Evolutionary conservation across 1,140 invertebrate species (phyloP).

Genomic region (Drosophila kanapiae): DNA sequence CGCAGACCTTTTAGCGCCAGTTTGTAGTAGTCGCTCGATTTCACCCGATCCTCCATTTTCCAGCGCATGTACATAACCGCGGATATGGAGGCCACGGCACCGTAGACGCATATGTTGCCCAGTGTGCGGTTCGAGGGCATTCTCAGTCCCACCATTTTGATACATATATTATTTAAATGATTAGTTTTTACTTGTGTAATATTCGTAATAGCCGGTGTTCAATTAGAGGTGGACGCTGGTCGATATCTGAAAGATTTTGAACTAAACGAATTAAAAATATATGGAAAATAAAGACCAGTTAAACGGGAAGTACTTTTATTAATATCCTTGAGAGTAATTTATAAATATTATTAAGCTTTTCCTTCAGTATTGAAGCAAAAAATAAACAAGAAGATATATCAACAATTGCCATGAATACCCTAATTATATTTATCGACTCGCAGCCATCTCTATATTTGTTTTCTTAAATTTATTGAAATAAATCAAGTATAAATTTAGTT

Average conservation of each 20-base stretch:
- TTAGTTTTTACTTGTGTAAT: conserved; percentile 46
- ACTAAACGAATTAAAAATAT: background rate
- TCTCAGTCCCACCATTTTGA: conserved; percentile 55
- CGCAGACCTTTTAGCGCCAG: conserved; percentile 87
- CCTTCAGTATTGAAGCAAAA: background rate
- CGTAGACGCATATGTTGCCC: conserved; percentile 86
- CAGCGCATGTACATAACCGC: conserved; percentile 85
- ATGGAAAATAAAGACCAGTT: too few species aligned
- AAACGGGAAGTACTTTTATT: too few species aligned
- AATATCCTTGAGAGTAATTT: too few species aligned
- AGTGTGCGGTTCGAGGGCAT: conserved; percentile 85
- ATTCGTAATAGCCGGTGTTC: conserved; percentile 53
- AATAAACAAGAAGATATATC: background rate
- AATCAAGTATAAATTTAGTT: background rate
- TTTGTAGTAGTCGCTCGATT: conserved; percentile 87
- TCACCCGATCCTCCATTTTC: conserved; percentile 86
- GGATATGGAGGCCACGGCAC: conserved; percentile 85
- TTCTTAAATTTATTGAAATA: background rate
- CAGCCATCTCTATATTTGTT: background rate
- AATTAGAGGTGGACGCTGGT: conserved; percentile 14
- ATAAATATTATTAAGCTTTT: too few species aligned
- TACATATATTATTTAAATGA: background rate
- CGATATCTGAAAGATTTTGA: conserved; percentile 3
- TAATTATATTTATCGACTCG: background rate
- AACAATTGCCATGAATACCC: background rate